Base-by-base conservation (phyloP, 2,113 vertebrate genomes). In the Garra rufa region DNA sequence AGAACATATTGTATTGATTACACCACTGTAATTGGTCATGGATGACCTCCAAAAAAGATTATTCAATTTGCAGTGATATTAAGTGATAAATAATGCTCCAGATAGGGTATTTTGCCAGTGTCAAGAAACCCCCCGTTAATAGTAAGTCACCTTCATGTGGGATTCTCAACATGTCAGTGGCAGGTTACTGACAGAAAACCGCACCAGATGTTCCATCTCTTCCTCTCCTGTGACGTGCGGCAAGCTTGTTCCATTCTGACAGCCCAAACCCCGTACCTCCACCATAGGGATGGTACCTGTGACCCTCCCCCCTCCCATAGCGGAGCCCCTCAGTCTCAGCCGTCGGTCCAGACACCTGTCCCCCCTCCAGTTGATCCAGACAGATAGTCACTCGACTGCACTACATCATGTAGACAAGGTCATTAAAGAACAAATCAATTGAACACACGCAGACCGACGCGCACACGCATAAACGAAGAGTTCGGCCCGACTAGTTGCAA, bases 381-480 rank as follows among this genome's bases (percentile, higher is more conserved):
- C 38, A 28, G 63, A 76, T 73, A 41, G 70, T 73, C 59, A 71
- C 69, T 55, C 52, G 14, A n/a, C 61, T 86, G 59, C 85, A 89
- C 85, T 85, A 69, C 85, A 88, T 89, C 88, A 89, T 83, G 83
- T 85, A 88, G 88, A 88, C 87, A 89, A 89, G 88, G 88, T 88
- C 88, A 87, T 89, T 89, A 88, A 83, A 83, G 81, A 48, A 83
- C 43, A 41, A 79, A 89, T 88, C 84, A 69, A 87, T 87, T 85
- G 85, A 86, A 41, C 75, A 86, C 75, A 76, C 30, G 77, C 59
- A 44, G 28, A 9, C 6, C 3, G 28, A 34, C 69, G 43, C n/a
- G 34, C 52, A 69, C 55, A 44, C 73, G 76, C 7, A 21, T 43
- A 41, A 73, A 77, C 13, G 50, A 43, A 24, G 73, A 44, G 26